These are phyloP conservation scores for Steinernema carpocapsae DNA, from an alignment of 2,888 invertebrate species.

Conservation along the genomic window DNA sequence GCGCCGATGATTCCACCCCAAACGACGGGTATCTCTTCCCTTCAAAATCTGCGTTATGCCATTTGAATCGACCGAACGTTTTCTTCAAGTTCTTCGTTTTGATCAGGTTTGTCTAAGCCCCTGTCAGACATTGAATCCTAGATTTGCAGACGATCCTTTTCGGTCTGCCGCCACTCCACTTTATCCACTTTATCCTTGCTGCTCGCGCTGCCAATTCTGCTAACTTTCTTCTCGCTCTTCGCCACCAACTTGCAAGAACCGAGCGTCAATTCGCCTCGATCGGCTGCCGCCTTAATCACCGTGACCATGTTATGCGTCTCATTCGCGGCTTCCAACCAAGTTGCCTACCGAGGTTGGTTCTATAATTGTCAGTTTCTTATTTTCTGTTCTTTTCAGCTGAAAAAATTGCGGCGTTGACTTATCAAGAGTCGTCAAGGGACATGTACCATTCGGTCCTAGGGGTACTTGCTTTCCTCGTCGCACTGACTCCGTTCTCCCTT, in stretches of 20 bases:
- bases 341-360: neutral
- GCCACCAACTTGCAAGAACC: constrained; percentile 29
- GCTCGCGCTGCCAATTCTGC: constrained; percentile 5
- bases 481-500: constrained; percentile 36
- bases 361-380: neutral
- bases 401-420: constrained; percentile 24
- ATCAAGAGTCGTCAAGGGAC: constrained; percentile 35
- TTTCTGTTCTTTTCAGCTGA: constrained; percentile 9
- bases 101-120: neutral
- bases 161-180: neutral
- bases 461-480: constrained; percentile 32
- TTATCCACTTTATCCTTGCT: constrained; percentile 27
- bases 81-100: constrained; percentile 12
- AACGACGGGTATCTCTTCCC: constrained; percentile 36
- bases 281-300: constrained; percentile 41
- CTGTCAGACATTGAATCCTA: neutral
- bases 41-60: constrained; percentile 27
- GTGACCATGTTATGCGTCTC: constrained; percentile 32
- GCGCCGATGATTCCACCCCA: constrained; percentile 34
- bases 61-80: constrained; percentile 19
- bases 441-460: constrained; percentile 37
- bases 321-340: neutral
- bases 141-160: constrained; percentile 10
- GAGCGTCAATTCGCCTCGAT: constrained; percentile 37
- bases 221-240: constrained; percentile 36